Base-by-base conservation (phyloP, 1,140 invertebrate genomes). In the Hyphantria cunea region DNA sequence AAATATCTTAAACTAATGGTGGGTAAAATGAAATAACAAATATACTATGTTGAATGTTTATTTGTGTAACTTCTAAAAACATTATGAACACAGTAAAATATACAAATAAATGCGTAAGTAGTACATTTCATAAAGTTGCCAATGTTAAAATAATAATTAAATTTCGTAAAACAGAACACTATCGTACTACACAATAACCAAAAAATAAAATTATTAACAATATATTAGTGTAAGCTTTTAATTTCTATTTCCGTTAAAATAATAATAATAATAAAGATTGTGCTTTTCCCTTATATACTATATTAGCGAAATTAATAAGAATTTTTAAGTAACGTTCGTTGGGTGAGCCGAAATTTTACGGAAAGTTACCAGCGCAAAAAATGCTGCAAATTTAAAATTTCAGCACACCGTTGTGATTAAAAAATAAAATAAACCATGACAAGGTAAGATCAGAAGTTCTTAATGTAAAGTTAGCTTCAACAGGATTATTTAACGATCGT, bases 11-110 rank as follows among this genome's bases (percentile, higher is more conserved):
- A n/a, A n/a, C 17, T 25, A 25, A 1, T 3, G 17, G 17, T 25
- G 13, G 9, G 3, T 13, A 34, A 53, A 67, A 61, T 70, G 58
- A 74, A 74, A 72, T 70, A 15, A 9, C 66, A 37, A 15, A 47
- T 32, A 13, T 79, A 86, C 87, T 88, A 90, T 88, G 84, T 79
- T 81, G 83, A 88, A 87, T 88, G 87, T 90, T 90, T 90, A 90
- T 90, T 89, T 88, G 85, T 84, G 86, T 88, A 84, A 86, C 77
- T 74, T 87, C 85, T 90, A 90, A 88, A 63, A 90, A 90, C 85
- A 89, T n/a, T n/a, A n/a, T 86, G 85, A 90, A 90, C 86, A 85
- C 79, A 84, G 84, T 86, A 86, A 87, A 87, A 86, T 82, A 84
- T 82, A 84, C 78, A 89, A 87, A 86, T 87, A 88, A 88, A 88